Percentiles rank a stretch among this genome's conserved stretches.
Conservation (phyloP, 2,888 invertebrate species). For the Salticus scenicus region DNA sequence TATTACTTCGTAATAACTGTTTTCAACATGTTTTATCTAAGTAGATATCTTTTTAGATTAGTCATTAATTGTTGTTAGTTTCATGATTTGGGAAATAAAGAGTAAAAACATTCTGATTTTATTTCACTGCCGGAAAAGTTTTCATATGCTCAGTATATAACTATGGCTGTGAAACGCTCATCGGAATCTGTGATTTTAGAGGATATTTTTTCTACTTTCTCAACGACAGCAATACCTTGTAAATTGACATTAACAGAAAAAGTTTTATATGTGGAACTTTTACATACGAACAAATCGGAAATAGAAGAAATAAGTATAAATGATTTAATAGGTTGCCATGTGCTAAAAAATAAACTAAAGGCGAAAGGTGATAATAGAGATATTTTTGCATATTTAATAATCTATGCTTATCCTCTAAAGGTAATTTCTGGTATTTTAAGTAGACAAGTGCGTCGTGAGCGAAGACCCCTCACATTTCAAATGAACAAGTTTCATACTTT, state of each 20-base stretch:
- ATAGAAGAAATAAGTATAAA: constrained; percentile 36
- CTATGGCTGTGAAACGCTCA: constrained; percentile 38
- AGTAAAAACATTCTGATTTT: no score
- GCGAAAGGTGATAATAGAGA: constrained; percentile 31
- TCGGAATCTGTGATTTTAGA: constrained; percentile 56
- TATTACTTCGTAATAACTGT: no score
- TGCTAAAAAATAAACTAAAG: constrained; percentile 37
- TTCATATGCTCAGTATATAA: no score
- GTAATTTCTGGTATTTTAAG: constrained; percentile 35
- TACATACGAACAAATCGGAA: constrained; percentile 30
- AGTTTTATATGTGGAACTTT: constrained; percentile 21
- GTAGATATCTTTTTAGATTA: no score
- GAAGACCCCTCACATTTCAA: constrained; percentile 51
- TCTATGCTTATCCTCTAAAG: constrained; percentile 66
- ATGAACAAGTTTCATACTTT: constrained; percentile 31
- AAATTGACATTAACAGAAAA: constrained; percentile 53
- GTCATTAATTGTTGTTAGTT: no score
- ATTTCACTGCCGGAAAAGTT: no score
- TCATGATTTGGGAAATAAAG: no score
- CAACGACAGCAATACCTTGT: constrained; percentile 35
- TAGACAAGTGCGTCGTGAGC: constrained; percentile 48
- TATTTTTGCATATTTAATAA: constrained; percentile 47
- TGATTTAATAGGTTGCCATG: constrained; percentile 59
- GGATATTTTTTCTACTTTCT: constrained; percentile 46
- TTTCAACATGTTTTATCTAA: no score